Base-by-base conservation (phyloP, 2,888 invertebrate genomes). In the Hipparchia semele region DNA sequence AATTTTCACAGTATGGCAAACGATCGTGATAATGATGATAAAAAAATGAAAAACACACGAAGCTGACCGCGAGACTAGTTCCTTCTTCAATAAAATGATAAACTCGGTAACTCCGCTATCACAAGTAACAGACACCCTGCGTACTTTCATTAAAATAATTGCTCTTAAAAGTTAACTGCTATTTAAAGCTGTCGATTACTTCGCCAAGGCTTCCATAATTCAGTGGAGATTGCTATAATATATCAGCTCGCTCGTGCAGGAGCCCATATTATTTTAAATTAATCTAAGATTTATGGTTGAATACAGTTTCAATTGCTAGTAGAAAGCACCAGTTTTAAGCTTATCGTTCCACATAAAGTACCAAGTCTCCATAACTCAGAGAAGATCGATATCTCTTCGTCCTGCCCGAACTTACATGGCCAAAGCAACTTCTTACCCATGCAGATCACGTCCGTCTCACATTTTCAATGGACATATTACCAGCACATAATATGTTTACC, bases 361-460 rank as follows among this genome's bases (percentile, higher is more conserved):
- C 33, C 23, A 65, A 51, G 65, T n/a, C 6, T n/a, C 62, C 33
- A 12, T 65, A 65, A 33, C 4, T 65, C 12, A 33, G 9, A 13
- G 53, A 9, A 53, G 8, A 65, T 65, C 65, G 51, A 65, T 65
- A 64, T 23, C 9, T 23, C 33, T 51, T 10, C 13, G 60, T 45
- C 64, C 5, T 13, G 49, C 51, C 4, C 23, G 51, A 51, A 64
- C 23, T 23, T 51, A 64, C 64, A 13, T 51, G 45, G 12, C 23
- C 51, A 33, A 65, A 33, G 53, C 33, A 12, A 6, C 12, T 12
- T 65, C 6, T 54, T 12, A 2, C 39, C n/a, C 0, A 67, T 58
- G 67, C 67, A 68, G 9, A 58, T 67, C 67, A 68, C 67, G 67
- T 68, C 13, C 13, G 58, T 46, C 46, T 13, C 46, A 46, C 6